phyloP scores from a whole-genome alignment of 2,888 invertebrate species.

The Strigamia transsilvanica region DNA sequence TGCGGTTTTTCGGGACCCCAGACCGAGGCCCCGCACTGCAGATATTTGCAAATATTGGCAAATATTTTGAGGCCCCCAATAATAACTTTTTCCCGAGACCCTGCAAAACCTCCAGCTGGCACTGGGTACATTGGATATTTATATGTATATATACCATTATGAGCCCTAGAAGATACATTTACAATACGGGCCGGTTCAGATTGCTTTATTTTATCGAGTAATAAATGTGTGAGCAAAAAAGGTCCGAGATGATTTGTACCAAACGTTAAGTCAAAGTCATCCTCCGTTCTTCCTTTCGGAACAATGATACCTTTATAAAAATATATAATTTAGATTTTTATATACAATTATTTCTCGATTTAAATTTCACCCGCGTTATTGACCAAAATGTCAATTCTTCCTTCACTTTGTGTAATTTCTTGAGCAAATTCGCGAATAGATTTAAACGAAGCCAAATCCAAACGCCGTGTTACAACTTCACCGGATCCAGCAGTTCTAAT shows the following conservation, averaged over 20 bases:
- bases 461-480: not conserved
- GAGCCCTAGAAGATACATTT: conserved; percentile 65
- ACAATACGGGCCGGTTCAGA: conserved; percentile 64
- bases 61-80: too few relatives aligned
- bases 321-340: not conserved
- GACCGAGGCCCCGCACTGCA: too few relatives aligned
- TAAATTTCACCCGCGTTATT: conserved; percentile 55
- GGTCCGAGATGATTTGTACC: conserved; percentile 57
- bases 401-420: conserved; percentile 50
- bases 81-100: too few relatives aligned
- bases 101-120: too few relatives aligned
- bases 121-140: too few relatives aligned
- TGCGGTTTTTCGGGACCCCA: too few relatives aligned
- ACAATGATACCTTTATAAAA: conserved; percentile 35
- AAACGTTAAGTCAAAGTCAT: conserved; percentile 57
- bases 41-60: too few relatives aligned
- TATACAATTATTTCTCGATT: not conserved
- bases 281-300: conserved; percentile 58
- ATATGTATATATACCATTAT: conserved; percentile 57
- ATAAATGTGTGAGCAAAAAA: conserved; percentile 56
- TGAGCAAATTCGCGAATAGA: conserved; percentile 39
- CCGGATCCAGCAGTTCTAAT: not conserved
- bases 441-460: conserved; percentile 50
- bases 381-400: conserved; percentile 53
- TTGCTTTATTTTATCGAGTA: conserved; percentile 56